These are phyloP conservation scores for Rhodinocichla rosea DNA, from an alignment of 2,113 vertebrate genomes.

Conservation along the genomic window DNA sequence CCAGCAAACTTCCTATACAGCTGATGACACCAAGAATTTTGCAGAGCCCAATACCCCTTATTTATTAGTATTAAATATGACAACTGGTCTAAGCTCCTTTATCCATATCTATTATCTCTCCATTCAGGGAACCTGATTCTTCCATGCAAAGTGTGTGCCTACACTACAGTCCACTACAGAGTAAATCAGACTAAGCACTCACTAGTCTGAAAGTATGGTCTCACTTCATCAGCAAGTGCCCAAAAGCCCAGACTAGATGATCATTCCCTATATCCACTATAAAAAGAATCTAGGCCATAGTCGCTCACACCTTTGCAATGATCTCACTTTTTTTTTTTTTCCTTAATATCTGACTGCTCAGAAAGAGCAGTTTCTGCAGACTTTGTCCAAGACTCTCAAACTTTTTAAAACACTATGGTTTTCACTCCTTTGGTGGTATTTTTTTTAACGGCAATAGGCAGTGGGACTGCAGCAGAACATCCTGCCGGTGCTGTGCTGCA, in stretches of 20 bases:
- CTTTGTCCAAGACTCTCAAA: background rate
- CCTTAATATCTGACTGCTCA: background rate
- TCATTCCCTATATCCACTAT: background rate
- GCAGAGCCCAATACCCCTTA: background rate
- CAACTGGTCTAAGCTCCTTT: background rate
- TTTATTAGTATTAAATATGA: background rate
- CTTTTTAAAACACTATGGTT: background rate
- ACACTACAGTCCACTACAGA: background rate
- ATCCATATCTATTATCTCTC: background rate
- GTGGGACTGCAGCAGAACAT: background rate
- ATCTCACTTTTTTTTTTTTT: background rate
- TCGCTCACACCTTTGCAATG: background rate
- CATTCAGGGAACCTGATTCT: background rate
- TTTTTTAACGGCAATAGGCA: background rate
- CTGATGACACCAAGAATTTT: background rate
- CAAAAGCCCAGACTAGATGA: background rate
- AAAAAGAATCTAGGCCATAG: background rate
- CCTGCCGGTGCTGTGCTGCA: background rate
- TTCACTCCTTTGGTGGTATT: background rate
- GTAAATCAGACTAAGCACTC: background rate
- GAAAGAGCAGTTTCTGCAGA: background rate
- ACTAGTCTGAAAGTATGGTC: background rate
- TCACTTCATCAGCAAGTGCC: background rate
- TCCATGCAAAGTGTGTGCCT: background rate
- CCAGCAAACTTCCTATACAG: background rate